A percentile compares a stretch with the other conserved stretches of the same genome.
These are phyloP conservation scores for Tetragonula clypearis DNA, from an alignment of 1,140 invertebrate genomes.

Conservation along the genomic window DNA sequence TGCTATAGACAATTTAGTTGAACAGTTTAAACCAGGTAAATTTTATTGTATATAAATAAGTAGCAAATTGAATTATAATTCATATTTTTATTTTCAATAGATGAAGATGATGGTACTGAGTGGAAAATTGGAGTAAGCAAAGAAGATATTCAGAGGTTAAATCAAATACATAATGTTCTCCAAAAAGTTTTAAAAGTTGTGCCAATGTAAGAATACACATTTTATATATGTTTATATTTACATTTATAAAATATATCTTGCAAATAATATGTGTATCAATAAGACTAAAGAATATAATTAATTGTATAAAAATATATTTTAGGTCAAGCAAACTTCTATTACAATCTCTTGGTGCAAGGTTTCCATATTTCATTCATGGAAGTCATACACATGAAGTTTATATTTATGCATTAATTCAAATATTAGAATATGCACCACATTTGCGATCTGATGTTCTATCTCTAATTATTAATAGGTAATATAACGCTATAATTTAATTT, in stretches of 20 bases:
- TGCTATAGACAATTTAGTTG: slow-evolving; percentile 83
- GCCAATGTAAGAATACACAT: slow-evolving; percentile 83
- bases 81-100: slow-evolving; percentile 49
- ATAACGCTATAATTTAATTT: slow-evolving; percentile 37
- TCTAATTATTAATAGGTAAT: slow-evolving; percentile 87
- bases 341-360: slow-evolving; percentile 81
- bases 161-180: slow-evolving; percentile 83
- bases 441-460: slow-evolving; percentile 84
- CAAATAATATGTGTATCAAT: not conserved
- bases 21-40: slow-evolving; percentile 82
- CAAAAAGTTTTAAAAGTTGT: slow-evolving; percentile 83
- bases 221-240: not conserved
- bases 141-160: slow-evolving; percentile 78
- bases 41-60: slow-evolving; percentile 38
- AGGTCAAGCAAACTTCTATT: slow-evolving; percentile 83
- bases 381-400: slow-evolving; percentile 84
- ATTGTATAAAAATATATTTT: slow-evolving; percentile 65
- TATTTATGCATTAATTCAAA: slow-evolving; percentile 85
- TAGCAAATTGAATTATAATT: slow-evolving; percentile 26
- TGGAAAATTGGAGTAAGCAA: slow-evolving; percentile 79
- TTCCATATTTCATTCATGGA: slow-evolving; percentile 86
- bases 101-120: slow-evolving; percentile 71
- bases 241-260: not conserved
- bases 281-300: slow-evolving; percentile 23
- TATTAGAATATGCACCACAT: slow-evolving; percentile 85